Base-by-base conservation (phyloP, 2,797 vertebrate species). In the Notoglanidium macrostoma region DNA sequence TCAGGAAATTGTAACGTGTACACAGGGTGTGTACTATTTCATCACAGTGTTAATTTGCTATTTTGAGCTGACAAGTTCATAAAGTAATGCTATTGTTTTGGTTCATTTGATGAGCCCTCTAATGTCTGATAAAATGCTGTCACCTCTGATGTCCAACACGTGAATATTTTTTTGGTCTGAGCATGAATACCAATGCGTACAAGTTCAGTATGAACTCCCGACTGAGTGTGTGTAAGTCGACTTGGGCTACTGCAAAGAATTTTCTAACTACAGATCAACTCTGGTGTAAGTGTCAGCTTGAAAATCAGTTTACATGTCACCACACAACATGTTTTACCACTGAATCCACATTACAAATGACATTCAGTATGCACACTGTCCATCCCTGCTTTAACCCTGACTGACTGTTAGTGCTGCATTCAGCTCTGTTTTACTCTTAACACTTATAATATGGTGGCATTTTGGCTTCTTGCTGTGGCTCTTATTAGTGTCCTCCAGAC, bases 391-490 rank as follows among this genome's bases (percentile, higher is more conserved):
- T 65, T 19, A 46, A 15, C 26, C 57, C 57, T 81, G 78, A 61
- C 40, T 40, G 79, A 63, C 35, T 72, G 17, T 49, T 70, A 68
- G 51, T 23, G 35, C 55, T 21, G 72, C 32, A 57, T 44, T 67
- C 59, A 65, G 29, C 23, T 23, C 74, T 67, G 23, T 83, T 87
- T 77, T 76, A 10, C 59, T 61, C 70, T 55, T 29, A 55, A 23
- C 3, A 1, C 15, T 46, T 65, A 21, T 32, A 68, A 51, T 72
- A 51, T 14, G 15, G 29, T 72, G 65, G 74, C 74, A 32, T 63
- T 87, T 87, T 84, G 73, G 61, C 54, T 46, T 87, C 87, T 49
- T 57, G 23, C 74, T n/a, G 87, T 79, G 74, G 35, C 32, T 81
- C 65, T 63, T 88, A 85, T 85, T 88, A 85, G 65, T 29, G 63